Percentiles rank a stretch among this genome's conserved stretches.
Evolutionary conservation across 2,888 invertebrate species (phyloP).

Genomic region (Germaria angustata): DNA sequence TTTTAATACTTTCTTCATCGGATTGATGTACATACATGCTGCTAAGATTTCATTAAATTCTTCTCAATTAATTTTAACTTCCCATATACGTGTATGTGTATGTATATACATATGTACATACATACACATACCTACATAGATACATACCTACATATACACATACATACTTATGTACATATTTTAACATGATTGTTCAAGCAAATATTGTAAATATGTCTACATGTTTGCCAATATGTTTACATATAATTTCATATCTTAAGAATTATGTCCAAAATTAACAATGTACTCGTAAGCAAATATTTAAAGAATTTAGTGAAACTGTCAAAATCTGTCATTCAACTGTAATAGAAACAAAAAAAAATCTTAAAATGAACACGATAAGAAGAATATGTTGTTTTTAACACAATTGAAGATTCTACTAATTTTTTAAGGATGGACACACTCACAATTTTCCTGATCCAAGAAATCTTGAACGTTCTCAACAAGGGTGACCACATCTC

Average conservation of each 20-base stretch:
- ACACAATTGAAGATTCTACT: constrained; percentile 19
- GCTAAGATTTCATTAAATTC: too few relatives aligned
- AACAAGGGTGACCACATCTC: too few relatives aligned
- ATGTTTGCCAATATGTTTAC: neutral
- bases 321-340: constrained; percentile 60
- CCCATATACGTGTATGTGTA: too few relatives aligned
- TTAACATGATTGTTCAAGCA: too few relatives aligned
- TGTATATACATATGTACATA: too few relatives aligned
- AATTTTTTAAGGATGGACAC: constrained; percentile 4
- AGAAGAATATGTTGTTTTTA: constrained; percentile 12
- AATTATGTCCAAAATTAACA: constrained; percentile 12
- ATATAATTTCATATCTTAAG: neutral
- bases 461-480: constrained; percentile 32
- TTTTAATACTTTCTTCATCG: too few relatives aligned
- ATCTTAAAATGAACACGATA: constrained; percentile 1
- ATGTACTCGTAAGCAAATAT: constrained; percentile 61
- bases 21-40: too few relatives aligned
- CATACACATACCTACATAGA: too few relatives aligned
- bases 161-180: too few relatives aligned
- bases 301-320: constrained; percentile 59
- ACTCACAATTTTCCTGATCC: constrained; percentile 11
- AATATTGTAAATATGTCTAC: neutral
- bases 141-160: too few relatives aligned
- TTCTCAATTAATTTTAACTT: too few relatives aligned
- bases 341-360: constrained; percentile 38